Evolutionary conservation across 1,140 invertebrate genomes (phyloP), one percentile per base, ranked within the genome.

Genomic region (Ectropis grisescens): DNA sequence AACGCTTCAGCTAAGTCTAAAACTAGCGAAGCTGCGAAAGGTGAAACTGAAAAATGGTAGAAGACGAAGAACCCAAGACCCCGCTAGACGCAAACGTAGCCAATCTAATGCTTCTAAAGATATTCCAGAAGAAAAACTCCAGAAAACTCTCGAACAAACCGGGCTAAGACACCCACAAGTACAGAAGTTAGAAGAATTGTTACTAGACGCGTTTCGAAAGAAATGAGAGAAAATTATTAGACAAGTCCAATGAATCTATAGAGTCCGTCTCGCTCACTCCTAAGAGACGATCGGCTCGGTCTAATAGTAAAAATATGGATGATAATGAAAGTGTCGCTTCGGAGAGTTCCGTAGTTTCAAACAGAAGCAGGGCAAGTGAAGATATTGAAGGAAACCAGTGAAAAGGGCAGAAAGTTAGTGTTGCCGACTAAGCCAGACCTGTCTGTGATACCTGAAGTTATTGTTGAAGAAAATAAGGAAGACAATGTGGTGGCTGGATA

Each of bases 381-480:
- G 71, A 14, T 81, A n/a, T n/a, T n/a, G n/a, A n/a, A n/a, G n/a
- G n/a, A n/a, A n/a, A n/a, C n/a, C n/a, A n/a, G n/a, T n/a, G n/a
- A n/a, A n/a, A n/a, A 72, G 33, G 59, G 68, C 2, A 55, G 62
- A 14, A 70, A 67, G 14, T 65, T 68, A 1, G 43, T 68, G 11
- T 23, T 78, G 13, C 46, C 36, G 0, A 56, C 42, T 3, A 81
- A 75, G 34, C 52, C 75, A 0, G 80, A 83, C n/a, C 36, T 83
- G 29, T 71, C 72, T 11, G 79, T 72, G n/a, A 83, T 83, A 40
- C 76, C 81, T 0, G 81, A 83, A 44, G 58, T 58, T 4, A 48
- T 52, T 0, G 42, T 47, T 0, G 59, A 70, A 10, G 76, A 81
- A 12, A 27, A 38, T 1, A 11, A 30, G 0, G 44, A 35, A 13